Evolutionary conservation across 2,888 invertebrate genomes (phyloP).

Genomic region (Trachelus tabidus): DNA sequence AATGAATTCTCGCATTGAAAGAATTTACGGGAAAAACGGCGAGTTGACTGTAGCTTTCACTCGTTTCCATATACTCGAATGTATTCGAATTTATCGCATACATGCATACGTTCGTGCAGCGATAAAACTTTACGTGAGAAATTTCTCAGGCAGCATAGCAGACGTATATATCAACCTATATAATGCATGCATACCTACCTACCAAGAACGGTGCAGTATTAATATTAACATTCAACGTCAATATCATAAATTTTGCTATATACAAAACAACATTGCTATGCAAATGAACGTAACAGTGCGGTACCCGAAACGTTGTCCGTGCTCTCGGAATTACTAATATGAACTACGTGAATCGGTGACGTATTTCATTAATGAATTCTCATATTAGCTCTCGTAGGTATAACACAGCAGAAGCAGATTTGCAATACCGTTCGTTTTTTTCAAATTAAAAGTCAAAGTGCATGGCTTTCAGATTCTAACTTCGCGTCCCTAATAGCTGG

Average conservation of each 20-base stretch:
- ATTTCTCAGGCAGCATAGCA: background rate
- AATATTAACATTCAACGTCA: constrained; percentile 35
- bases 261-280: constrained; percentile 26
- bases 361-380: background rate
- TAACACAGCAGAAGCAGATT: background rate
- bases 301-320: background rate
- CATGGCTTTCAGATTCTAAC: background rate
- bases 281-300: constrained; percentile 17
- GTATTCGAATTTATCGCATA: background rate
- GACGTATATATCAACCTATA: background rate
- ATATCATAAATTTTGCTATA: constrained; percentile 34
- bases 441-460: background rate
- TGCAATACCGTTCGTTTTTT: background rate
- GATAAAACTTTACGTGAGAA: background rate
- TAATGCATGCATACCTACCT: background rate
- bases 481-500: background rate
- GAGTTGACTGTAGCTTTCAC: background rate
- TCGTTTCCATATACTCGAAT: background rate
- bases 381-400: background rate
- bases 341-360: background rate
- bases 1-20: background rate
- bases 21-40: background rate
- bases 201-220: constrained; percentile 17
- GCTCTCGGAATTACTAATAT: background rate
- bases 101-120: background rate